phyloP scores from a whole-genome alignment of 2,113 vertebrate species.

The Hystrix brachyura region DNA sequence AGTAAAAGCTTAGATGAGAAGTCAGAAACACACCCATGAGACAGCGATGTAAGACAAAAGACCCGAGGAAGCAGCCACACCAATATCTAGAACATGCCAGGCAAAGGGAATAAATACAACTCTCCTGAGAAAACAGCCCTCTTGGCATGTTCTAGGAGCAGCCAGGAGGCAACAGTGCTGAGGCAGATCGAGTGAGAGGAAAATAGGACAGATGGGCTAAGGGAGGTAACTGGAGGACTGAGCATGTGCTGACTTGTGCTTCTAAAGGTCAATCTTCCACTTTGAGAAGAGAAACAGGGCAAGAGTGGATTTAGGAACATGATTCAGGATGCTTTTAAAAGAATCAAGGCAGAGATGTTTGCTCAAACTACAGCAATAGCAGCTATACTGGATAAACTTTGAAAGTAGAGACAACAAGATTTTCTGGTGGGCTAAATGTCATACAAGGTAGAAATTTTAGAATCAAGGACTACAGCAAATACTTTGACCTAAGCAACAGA shows the following conservation, averaged over 20 bases:
- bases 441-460: not conserved
- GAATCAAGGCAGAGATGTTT: not conserved
- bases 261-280: not conserved
- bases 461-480: not conserved
- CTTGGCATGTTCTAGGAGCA: not conserved
- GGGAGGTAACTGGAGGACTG: not conserved
- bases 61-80: not conserved
- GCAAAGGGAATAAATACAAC: not conserved
- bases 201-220: not conserved
- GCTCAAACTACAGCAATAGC: not conserved
- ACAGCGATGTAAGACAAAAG: not conserved
- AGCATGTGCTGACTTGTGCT: not conserved
- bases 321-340: constrained; percentile 12
- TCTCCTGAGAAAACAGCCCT: not conserved
- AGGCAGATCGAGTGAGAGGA: not conserved
- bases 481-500: not conserved
- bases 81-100: not conserved
- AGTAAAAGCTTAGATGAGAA: not conserved
- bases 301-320: not conserved
- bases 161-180: not conserved
- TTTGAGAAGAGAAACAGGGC: not conserved
- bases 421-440: not conserved
- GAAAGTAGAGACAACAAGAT: not conserved
- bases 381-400: not conserved
- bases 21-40: not conserved